Percentiles rank a stretch among this genome's conserved stretches.
Evolutionary conservation across 35 echinoderm and acorn worm species (phyloP).

Genomic region (Anneissia japonica): DNA sequence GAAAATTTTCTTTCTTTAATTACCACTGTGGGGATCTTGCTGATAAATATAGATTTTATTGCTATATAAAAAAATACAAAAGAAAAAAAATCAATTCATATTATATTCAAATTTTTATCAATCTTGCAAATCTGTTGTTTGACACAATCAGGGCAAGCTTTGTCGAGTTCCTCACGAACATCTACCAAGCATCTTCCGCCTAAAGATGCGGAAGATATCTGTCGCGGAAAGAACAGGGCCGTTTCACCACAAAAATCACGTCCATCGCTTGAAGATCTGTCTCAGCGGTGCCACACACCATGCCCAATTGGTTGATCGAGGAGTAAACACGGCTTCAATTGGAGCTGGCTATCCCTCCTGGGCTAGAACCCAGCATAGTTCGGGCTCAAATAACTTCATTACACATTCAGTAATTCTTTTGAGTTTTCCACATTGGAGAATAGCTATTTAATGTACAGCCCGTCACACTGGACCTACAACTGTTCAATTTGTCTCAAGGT

Average conservation of each 20-base stretch:
- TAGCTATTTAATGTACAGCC: not conserved
- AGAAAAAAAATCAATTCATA: not conserved
- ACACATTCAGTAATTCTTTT: not conserved
- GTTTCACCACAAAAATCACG: not conserved
- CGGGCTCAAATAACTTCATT: not conserved
- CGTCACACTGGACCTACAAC: not conserved
- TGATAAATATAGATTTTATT: not conserved
- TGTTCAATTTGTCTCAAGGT: not conserved
- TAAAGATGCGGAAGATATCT: not conserved
- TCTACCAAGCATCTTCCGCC: not conserved
- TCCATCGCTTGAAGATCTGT: not conserved
- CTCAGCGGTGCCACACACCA: not conserved
- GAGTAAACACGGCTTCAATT: not conserved
- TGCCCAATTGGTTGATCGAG: not conserved
- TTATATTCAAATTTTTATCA: not conserved
- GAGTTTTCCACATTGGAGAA: not conserved
- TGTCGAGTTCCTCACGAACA: not conserved
- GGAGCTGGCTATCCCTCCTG: not conserved
- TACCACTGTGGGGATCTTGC: not conserved
- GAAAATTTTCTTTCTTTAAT: not conserved
- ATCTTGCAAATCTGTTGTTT: not conserved
- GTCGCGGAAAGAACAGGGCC: not conserved
- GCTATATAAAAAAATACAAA: not conserved
- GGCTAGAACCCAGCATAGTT: not conserved
- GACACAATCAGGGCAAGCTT: not conserved